These are phyloP conservation scores for Nebria brevicollis DNA, from an alignment of 2,888 invertebrate species.

Conservation along the genomic window DNA sequence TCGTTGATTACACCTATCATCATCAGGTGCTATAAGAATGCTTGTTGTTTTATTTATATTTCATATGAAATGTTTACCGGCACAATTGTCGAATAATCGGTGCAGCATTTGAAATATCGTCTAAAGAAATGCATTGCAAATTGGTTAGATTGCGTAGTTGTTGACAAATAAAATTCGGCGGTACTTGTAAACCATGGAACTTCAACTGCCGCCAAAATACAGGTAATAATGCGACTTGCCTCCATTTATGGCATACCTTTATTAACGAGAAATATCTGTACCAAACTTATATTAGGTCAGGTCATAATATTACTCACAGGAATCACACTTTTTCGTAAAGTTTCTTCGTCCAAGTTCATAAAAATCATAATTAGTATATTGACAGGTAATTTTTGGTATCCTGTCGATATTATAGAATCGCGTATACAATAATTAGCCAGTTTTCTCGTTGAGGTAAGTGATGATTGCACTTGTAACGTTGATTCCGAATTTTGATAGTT, in stretches of 20 bases:
- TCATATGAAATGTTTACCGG: slow-evolving; percentile 49
- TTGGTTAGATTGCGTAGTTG: slow-evolving; percentile 50
- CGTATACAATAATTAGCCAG: slow-evolving; percentile 10
- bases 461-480: not conserved
- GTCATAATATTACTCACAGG: slow-evolving; percentile 48
- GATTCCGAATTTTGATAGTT: not conserved
- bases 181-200: slow-evolving; percentile 49
- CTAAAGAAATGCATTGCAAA: slow-evolving; percentile 49
- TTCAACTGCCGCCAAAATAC: slow-evolving; percentile 51
- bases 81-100: slow-evolving; percentile 52
- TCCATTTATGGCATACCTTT: slow-evolving; percentile 55
- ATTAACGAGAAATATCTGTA: slow-evolving; percentile 12
- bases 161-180: slow-evolving; percentile 51
- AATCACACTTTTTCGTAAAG: slow-evolving; percentile 49
- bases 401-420: slow-evolving; percentile 46
- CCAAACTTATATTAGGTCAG: not conserved
- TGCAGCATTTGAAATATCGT: slow-evolving; percentile 50
- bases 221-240: slow-evolving; percentile 51
- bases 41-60: too few species aligned
- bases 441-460: too few species aligned
- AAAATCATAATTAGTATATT: slow-evolving; percentile 51
- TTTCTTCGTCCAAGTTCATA: slow-evolving; percentile 49
- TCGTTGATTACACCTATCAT: slow-evolving; percentile 30
- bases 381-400: slow-evolving; percentile 51
- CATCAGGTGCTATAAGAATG: not conserved